A percentile compares a stretch with the other conserved stretches of the same genome.
These are phyloP conservation scores for Corticium candelabrum DNA, from an alignment of 37 sponge, comb jelly and placozoan species.

Conservation along the genomic window DNA sequence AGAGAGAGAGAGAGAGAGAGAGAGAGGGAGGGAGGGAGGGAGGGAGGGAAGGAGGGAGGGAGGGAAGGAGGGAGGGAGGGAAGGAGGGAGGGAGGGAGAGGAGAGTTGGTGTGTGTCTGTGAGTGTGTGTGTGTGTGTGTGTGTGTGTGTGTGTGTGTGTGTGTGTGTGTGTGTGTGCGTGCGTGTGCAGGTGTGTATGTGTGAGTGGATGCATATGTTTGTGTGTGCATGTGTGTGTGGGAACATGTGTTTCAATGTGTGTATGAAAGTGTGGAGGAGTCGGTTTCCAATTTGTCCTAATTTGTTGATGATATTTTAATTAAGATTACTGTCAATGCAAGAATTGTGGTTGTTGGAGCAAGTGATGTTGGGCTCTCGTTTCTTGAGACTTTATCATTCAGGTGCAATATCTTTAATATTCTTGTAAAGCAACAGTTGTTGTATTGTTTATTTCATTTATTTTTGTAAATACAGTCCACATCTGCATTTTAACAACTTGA, in stretches of 20 bases:
- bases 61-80: no score
- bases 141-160: background rate
- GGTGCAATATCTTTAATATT: no score
- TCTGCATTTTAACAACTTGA: slow-evolving; percentile 84
- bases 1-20: no score
- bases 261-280: background rate
- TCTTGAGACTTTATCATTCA: slow-evolving; percentile 50
- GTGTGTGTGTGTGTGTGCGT: background rate
- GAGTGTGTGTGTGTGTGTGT: background rate
- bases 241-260: background rate
- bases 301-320: background rate
- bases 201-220: background rate
- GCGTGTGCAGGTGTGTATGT: background rate
- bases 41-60: no score
- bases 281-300: background rate
- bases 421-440: no score
- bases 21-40: no score
- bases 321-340: slow-evolving; percentile 64
- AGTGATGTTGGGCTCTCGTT: slow-evolving; percentile 72
- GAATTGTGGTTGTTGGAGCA: slow-evolving; percentile 91
- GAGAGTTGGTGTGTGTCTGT: background rate
- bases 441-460: no score
- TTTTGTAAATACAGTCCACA: slow-evolving; percentile 54
- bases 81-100: no score
- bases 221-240: background rate